Evolutionary conservation across 2,113 vertebrate species (phyloP), one percentile per base, ranked within the genome.

Genomic region (Apodemus speciosus): DNA sequence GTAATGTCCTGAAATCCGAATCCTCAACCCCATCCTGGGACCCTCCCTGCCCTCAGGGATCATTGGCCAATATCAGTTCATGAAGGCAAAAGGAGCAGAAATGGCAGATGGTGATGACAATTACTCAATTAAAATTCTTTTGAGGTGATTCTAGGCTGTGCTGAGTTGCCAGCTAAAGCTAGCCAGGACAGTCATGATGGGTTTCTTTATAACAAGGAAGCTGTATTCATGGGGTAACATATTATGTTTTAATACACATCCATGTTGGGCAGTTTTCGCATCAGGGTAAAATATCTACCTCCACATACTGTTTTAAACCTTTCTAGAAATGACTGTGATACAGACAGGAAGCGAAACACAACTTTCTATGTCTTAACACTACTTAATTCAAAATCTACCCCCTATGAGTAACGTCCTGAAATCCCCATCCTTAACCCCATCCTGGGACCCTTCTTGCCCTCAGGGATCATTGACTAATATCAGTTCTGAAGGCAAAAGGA

Each of bases 311-410:
- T 80, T 91, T 68, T 83, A 73, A 94, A 84, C 6, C 9, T 84
- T 53, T 80, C 8, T 46, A 10, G 40, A 90, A 60, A 84, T 7
- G 11, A 75, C 51, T 58, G 18, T 83, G 53, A 32, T 30, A 30
- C 80, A 15, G 10, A 23, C n/a, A 85, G 27, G 32, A 88, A 79
- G 40, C 64, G 91, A 80, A 27, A 90, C 88, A 88, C 30, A 79
- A 77, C 35, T 11, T 53, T 87, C 76, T 85, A 46, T 9, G 81
- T 38, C 20, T 18, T 3, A 77, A 72, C 2, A 81, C 20, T 30
- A 88, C 49, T 90, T 40, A 75, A 64, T 91, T 91, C 8, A 68
- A 93, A 93, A 76, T 58, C 27, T 84, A 21, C 9, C 43, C 66
- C 71, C 46, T 51, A 40, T 5, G 20, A 6, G 21, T 53, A 23